Evolutionary conservation across 2,888 invertebrate species (phyloP), one percentile per base, ranked within the genome.

Genomic region (Lucinisca nassula): DNA sequence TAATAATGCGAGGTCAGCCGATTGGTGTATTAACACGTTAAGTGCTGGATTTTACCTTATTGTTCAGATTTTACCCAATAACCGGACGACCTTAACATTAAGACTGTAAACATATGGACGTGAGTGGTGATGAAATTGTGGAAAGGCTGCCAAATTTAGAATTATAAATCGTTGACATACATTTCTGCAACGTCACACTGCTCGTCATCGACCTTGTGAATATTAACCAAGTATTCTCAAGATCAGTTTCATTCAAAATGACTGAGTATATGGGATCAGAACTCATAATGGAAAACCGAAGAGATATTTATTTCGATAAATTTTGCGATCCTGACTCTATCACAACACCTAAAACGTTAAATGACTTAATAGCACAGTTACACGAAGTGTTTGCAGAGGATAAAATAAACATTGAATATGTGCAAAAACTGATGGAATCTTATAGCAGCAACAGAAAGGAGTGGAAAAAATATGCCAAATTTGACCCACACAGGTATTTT

Each of bases 391-490:
- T 99, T 96, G 97, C 97, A 0, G 97, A 97, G 24, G 98, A 98
- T 94, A 97, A 97, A 88, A 98, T 99, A 32, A 98, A 99, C 95
- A 97, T 99, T 82, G 99, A 99, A 92, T 97, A 98, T 95, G 98
- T 99, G 12, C 97, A 98, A 94, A 97, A 98, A 83, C 96, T 99
- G 82, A 98, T 98, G 97, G 96, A 96, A 0, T 96, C 97, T 0
- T 99, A 99, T 97, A 98, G 98, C 95, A 98, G 98, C 58, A 98
- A 99, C 93, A 98, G 98, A 0, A 97, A 97, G 30, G 99, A 99
- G 90, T 99, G 99, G 99, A 98, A 97, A 95, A 98, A 98, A 95
- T 99, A 97, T 95, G 99, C 99, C 3, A 99, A 99, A 96, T 99
- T 98, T 95, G 99, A 99, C 96, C 97, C 98, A 95, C 98, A 98